Evolutionary conservation across 2,797 vertebrate genomes (phyloP), one percentile per base, ranked within the genome.

Genomic region (Xiphorhynchus erythropygius): DNA sequence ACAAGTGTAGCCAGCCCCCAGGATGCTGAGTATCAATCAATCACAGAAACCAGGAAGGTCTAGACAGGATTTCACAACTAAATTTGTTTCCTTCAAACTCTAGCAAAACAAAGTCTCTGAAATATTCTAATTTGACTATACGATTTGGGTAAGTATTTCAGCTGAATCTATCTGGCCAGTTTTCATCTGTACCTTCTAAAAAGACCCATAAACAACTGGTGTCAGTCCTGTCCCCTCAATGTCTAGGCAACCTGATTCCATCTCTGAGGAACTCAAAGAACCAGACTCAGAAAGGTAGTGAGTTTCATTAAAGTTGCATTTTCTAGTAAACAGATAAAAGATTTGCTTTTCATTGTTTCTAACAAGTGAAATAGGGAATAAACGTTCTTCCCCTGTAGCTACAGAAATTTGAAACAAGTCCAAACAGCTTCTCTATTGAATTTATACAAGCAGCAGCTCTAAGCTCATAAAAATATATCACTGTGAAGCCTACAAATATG

Each of bases 391-490:
- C 78, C 78, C 86, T 10, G 13, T 93, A 97, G 92, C 89, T 94
- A 94, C 87, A 95, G 90, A 93, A 94, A 96, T 89, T 6, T 96
- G 95, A 97, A 96, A 91, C 94, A 95, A 95, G 70, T 95, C 94
- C 93, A 96, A 96, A 94, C 65, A 92, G 88, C 76, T 96, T 94
- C 65, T 96, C 78, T 94, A 87, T 89, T 96, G 93, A 96, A 97
- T 96, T 95, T 96, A 94, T 71, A 96, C 70, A 92, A 95, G 82
- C 82, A 92, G 70, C 69, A 91, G 53, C 79, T 94, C 82, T 62
- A 89, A 91, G 84, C 82, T 96, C 86, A 92, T 97, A 97, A 97
- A 97, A 96, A 93, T 95, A 89, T 89, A 96, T 97, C 94, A 95
- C 74, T 92, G 62, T 93, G 91, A 93, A 94, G 81, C 79, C 93